A percentile compares a stretch with the other conserved stretches of the same genome.
Conservation (phyloP, 2,113 vertebrate species). For the Noctilio leporinus region DNA sequence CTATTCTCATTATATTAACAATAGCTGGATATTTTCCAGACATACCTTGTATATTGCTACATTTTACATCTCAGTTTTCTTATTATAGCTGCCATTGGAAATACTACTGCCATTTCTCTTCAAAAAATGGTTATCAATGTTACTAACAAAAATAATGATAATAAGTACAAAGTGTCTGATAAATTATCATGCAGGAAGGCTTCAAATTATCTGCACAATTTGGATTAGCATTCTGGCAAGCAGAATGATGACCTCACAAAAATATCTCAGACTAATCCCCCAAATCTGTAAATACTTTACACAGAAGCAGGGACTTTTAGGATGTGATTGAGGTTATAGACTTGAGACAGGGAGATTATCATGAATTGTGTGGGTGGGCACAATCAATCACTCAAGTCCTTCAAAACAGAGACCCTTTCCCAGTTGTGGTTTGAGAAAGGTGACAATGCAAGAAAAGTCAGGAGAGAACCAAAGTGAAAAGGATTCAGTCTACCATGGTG, state of each 20-base stretch:
- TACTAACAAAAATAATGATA: not conserved
- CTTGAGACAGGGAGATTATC: not conserved
- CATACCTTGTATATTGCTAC: not conserved
- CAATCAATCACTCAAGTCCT: not conserved
- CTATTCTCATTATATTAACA: too few species aligned
- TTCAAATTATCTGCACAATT: not conserved
- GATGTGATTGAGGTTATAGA: not conserved
- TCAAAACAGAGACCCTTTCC: not conserved
- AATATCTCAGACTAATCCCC: fast-evolving
- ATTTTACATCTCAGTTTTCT: not conserved
- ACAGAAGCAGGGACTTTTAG: not conserved
- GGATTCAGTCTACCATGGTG: not conserved
- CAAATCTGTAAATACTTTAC: not conserved
- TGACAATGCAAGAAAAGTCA: not conserved
- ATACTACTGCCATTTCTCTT: not conserved
- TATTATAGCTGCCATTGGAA: not conserved
- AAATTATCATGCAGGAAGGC: not conserved
- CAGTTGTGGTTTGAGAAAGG: not conserved
- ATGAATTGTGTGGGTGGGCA: not conserved
- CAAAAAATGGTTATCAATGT: not conserved
- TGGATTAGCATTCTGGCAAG: not conserved
- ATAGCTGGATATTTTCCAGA: too few species aligned
- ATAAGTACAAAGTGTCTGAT: not conserved
- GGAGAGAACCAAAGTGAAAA: not conserved
- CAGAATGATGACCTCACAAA: not conserved